Evolutionary conservation across 2,113 vertebrate genomes (phyloP), one percentile per base, ranked within the genome.

Genomic region (Austrofundulus limnaeus): DNA sequence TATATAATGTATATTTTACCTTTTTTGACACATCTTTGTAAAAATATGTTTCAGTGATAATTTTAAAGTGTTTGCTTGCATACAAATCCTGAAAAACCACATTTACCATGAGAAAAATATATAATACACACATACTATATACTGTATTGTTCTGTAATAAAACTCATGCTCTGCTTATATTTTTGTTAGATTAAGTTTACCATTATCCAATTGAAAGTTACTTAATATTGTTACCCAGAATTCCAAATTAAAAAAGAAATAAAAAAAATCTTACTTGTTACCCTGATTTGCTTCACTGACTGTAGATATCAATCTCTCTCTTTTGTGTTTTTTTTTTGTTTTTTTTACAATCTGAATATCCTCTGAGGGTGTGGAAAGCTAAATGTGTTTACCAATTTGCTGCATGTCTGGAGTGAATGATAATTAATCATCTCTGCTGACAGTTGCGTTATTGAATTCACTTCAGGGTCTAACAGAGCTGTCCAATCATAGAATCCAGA

Each of bases 351-450:
- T 56, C 69, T 57, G 16, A 17, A 41, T 63, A 23, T 51, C 38
- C 52, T 71, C 41, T 50, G 38, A 49, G 47, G 69, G 39, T 61
- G 51, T 58, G 48, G 47, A 75, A 70, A 70, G 55, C 58, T 80
- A 76, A 62, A 85, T 80, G 19, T 83, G 78, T 89, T 88, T 82
- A 78, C 46, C 70, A 81, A 67, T 89, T 87, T 87, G 69, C 63
- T 71, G 84, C 75, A 66, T 73, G 71, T 80, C 70, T 78, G 51
- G 53, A 84, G 59, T 73, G 80, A 88, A 61, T 85, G 80, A 87
- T 85, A 80, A 90, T 85, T 75, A 85, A 88, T 91, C 77, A 86
- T 80, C 51, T 57, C 11, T 39, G 54, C 21, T 83, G 85, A 86
- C 84, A 85, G 75, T 66, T 57, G 47, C 46, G 39, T 72, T 17